phyloP scores from a whole-genome alignment of 2,888 invertebrate species.

The Drosophila gaucha region DNA sequence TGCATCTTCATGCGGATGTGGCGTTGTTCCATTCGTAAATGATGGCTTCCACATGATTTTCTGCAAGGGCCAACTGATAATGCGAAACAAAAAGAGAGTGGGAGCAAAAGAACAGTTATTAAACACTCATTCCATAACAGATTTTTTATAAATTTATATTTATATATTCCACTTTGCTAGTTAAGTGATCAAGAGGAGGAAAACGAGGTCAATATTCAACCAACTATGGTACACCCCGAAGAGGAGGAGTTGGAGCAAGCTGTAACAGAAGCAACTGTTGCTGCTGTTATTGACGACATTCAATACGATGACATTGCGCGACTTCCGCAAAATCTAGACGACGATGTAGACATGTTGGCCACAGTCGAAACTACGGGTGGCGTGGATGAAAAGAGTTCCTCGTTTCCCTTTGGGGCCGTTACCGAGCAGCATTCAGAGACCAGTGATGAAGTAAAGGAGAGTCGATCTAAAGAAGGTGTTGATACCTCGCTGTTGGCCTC shows the following conservation, averaged over 20 bases:
- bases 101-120: neutral
- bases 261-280: constrained; percentile 31
- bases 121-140: neutral
- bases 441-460: constrained; percentile 82
- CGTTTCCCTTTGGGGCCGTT: constrained; percentile 83
- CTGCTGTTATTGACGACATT: neutral
- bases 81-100: constrained; percentile 13
- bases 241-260: constrained; percentile 45
- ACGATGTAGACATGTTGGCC: constrained; percentile 74
- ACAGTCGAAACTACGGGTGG: constrained; percentile 52
- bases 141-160: constrained; percentile 1
- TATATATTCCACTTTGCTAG: constrained; percentile 44
- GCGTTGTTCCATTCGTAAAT: constrained; percentile 86
- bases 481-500: constrained; percentile 84
- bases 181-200: constrained; percentile 69
- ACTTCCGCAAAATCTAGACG: constrained; percentile 58
- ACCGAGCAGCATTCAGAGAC: constrained; percentile 82
- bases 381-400: constrained; percentile 84
- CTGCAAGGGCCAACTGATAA: constrained; percentile 85
- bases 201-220: constrained; percentile 29
- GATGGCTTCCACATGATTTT: constrained; percentile 83
- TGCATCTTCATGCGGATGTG: constrained; percentile 82
- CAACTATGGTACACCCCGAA: constrained; percentile 32
- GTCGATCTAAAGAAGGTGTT: constrained; percentile 75
- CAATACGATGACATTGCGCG: constrained; percentile 58